Evolutionary conservation across 2,113 vertebrate species (phyloP), one percentile per base, ranked within the genome.

Genomic region (Megaceryle torquata): DNA sequence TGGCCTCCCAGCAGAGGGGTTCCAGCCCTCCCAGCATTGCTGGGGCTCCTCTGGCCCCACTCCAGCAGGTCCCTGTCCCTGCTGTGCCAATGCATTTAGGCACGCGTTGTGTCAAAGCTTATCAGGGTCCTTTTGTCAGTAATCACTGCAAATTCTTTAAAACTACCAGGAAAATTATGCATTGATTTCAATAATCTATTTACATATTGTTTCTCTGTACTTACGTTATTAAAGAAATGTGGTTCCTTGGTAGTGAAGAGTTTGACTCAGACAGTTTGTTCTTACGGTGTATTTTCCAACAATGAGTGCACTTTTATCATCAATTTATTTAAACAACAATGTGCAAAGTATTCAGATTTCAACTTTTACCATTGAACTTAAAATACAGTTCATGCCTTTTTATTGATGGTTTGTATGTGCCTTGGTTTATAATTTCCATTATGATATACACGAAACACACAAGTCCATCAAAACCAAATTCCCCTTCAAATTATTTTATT

Each of bases 31-130:
- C 39, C 26, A 43, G 10, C 18, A 63, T 17, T 63, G 24, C 24
- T 61, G 35, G 59, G 59, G 14, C 35, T 61, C n/a, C 18, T 15
- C 59, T 37, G 59, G 59, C 35, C 22, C 35, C 14, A 24, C 60
- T 63, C 60, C 35, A 39, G 17, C 60, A 63, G 37, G 15, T 24
- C 59, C 35, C 15, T 37, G 35, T 26, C 37, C 15, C n/a, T 60
- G 35, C 37, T 39, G 60, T 63, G 35, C 25, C 39, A 16, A 37
- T 10, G 17, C 60, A 39, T 39, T 75, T 39, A 28, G n/a, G 22
- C 28, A 19, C 1, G 8, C 13, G 13, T 67, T 15, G 5, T 8
- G 4, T 31, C 28, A n/a, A 2, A 1, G 3, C 26, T 68, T 33
- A 17, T 28, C 6, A 13, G 2, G 17, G 7, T 39, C 37, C 17